These are phyloP conservation scores for Bombus breviceps DNA, from an alignment of 1,140 invertebrate genomes.

Conservation along the genomic window DNA sequence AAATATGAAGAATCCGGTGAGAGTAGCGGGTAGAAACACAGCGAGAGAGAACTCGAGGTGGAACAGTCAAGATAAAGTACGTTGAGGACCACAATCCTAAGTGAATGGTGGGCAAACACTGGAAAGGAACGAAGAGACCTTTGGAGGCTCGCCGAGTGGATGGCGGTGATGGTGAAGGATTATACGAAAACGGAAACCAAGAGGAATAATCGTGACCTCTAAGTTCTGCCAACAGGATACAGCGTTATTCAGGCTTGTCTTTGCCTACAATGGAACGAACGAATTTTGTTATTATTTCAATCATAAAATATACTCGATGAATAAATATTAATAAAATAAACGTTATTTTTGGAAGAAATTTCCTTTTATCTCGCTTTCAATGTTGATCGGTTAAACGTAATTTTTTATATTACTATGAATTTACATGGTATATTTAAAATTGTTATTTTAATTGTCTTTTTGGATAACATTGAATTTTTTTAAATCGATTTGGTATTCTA, in stretches of 20 bases:
- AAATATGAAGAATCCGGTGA: not conserved
- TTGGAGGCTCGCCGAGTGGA: conserved; percentile 46
- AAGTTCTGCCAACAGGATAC: not conserved
- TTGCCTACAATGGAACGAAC: too few species aligned
- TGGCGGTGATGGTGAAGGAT: conserved; percentile 39
- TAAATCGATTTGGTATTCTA: too few species aligned
- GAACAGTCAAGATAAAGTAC: conserved; percentile 46
- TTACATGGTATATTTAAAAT: too few species aligned
- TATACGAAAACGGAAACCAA: conserved; percentile 42
- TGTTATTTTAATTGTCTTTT: too few species aligned
- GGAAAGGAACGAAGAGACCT: conserved; percentile 62
- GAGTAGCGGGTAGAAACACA: conserved; percentile 16
- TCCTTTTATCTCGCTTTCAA: too few species aligned
- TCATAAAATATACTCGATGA: not conserved
- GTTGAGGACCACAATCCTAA: conserved; percentile 53
- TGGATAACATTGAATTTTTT: too few species aligned
- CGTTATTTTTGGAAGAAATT: too few species aligned
- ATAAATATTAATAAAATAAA: too few species aligned
- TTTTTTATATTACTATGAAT: too few species aligned
- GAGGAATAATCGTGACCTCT: conserved; percentile 41
- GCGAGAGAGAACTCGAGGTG: conserved; percentile 18
- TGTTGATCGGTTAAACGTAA: too few species aligned
- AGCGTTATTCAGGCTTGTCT: not conserved
- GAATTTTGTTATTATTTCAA: too few species aligned
- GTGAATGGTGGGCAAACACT: conserved; percentile 68